Evolutionary conservation across 2,113 vertebrate genomes (phyloP), one percentile per base, ranked within the genome.

Genomic region (Psephotus haematonotus): DNA sequence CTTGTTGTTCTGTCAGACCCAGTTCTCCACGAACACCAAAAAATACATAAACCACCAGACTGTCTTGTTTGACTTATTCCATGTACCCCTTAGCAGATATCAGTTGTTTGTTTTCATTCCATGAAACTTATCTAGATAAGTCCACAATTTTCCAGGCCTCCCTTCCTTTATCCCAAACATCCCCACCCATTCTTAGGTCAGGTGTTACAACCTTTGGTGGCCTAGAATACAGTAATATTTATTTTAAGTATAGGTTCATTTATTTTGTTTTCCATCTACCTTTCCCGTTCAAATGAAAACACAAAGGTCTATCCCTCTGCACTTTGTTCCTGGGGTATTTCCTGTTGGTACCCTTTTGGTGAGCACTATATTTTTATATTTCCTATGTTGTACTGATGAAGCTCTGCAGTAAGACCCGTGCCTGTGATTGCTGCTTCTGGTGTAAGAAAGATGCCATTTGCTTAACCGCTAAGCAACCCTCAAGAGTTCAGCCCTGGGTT

Each of bases 221-320:
- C 82, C 82, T 89, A 90, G 82, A 71, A 63, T 79, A 83, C 22
- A 59, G 49, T 77, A 88, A 85, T 86, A 87, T 94, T 94, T 92
- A 91, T 92, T 96, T 96, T 87, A 95, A 92, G 81, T 68, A 72
- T 39, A 93, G 44, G 69, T 96, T 95, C 74, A 72, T 95, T 96
- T 97, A 93, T 97, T 97, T 96, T 94, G 59, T 12, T 97, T 97
- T 97, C 97, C 97, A 96, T 94, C 70, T 94, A 92, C 84, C 90
- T 97, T 97, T 97, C 97, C 97, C 97, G 97, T 97, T 97, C 72
- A 77, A 97, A 92, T 49, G 78, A 71, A 94, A 95, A 72, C 67
- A 85, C 43, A 82, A 82, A 89, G 29, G 24, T 94, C 84, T 93
- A 63, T 92, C 83, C 90, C 79, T 88, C 78, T 82, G 77, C 35